Conservation (phyloP, 53 echinoderm and acorn worm genomes). For the Arbacia lixula region DNA sequence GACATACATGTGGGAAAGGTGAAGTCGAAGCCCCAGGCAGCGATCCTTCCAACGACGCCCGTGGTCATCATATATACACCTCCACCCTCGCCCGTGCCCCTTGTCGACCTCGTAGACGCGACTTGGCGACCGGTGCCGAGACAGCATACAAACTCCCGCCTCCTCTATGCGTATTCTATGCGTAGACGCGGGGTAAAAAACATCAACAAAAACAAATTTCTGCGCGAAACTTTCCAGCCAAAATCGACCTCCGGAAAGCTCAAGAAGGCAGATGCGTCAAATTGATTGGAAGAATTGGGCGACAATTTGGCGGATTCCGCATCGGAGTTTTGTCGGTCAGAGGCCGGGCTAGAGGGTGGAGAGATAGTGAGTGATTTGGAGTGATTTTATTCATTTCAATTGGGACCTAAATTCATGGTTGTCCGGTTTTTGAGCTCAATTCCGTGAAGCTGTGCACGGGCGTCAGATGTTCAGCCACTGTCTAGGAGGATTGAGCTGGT, state of each 20-base stretch:
- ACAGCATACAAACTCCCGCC: background rate
- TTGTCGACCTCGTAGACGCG: background rate
- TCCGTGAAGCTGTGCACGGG: no score
- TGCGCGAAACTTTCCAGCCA: slow-evolving; percentile 36
- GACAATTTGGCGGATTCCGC: slow-evolving; percentile 54
- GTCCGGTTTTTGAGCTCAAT: no score
- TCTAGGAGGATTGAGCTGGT: no score
- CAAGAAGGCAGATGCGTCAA: slow-evolving; percentile 42
- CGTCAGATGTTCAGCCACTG: no score
- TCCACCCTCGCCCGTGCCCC: background rate
- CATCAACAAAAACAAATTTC: background rate
- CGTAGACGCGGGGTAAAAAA: background rate
- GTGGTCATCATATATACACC: no score
- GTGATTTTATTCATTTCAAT: no score
- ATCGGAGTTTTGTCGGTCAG: slow-evolving; percentile 7
- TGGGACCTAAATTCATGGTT: no score
- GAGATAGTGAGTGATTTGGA: no score
- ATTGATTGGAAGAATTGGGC: slow-evolving; percentile 58
- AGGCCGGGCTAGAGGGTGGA: background rate
- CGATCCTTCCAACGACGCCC: no score
- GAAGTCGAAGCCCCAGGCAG: no score
- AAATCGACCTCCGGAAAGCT: slow-evolving; percentile 38
- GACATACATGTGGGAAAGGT: no score
- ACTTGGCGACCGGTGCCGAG: slow-evolving; percentile 3
- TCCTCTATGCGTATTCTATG: background rate